Base-by-base conservation (phyloP, 2,113 vertebrate species). In the Aramus guarauna region DNA sequence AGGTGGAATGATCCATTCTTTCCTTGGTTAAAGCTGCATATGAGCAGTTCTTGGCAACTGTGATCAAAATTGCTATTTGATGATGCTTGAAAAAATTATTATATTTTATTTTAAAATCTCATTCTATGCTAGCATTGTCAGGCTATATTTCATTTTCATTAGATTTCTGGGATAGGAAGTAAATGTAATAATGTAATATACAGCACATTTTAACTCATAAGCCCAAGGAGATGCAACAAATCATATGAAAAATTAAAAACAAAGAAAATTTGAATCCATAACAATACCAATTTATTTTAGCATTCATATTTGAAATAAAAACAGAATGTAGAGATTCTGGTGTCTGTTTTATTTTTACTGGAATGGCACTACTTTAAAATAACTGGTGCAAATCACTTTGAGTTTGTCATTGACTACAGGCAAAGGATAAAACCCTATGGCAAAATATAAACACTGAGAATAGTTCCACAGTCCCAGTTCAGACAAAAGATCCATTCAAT, bases 51-150 rank as follows among this genome's bases (percentile, higher is more conserved):
- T 59, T 76, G 72, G 72, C 41, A 86, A 91, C 30, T 71, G 30
- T 55, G 53, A 88, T 94, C 62, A 92, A 95, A 94, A 89, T 17
- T 79, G 18, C 13, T 87, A 32, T 90, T 94, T 91, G 84, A 87
- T 84, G 64, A 50, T 58, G 69, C 76, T 95, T 95, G 60, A 92
- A 85, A 85, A 93, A 23, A 90, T 68, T 78, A 59, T 74, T 77
- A 10, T 75, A 34, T 90, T 95, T 94, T 59, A 72, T 88, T 88
- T 73, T 90, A 36, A 94, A 90, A 21, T 86, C 32, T 92, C 3
- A 4, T 48, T 82, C 43, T 78, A 11, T 27, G 39, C 9, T 50
- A 53, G 4, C 19, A 16, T 58, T 2, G 2, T 85, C 29, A 91
- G 13, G 24, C n/a, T 93, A 15, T 77, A 73, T 73, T 91, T 83